Base-by-base conservation (phyloP, 2,888 invertebrate genomes). In the Dermolepida albohirtum region DNA sequence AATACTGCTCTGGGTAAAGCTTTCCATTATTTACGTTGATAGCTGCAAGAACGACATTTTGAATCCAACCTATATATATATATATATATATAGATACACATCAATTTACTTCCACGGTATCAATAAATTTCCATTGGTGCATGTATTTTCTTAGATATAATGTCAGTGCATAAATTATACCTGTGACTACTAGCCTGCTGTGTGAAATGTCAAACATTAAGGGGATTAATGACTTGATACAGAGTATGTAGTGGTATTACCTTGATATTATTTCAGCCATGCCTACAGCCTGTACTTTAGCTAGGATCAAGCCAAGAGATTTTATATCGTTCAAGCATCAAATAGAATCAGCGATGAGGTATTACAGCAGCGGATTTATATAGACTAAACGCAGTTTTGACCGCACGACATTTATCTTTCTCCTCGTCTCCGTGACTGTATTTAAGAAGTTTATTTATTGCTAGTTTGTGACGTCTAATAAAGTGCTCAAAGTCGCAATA, bases 241-340 rank as follows among this genome's bases (percentile, higher is more conserved):
- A 59, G 17, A 22, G 49, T 29, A 29, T 66, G 34, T 66, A 66
- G 17, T 50, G 49, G 57, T 27, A 50, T 66, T 57, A 66, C 47
- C 44, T 44, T 29, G 65, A 29, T 44, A 55, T 65, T 55, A 66
- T 49, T 12, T 62, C 16, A 14, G n/a, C 29, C 43, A 41, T 17
- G 14, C 17, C 39, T 41, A 40, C 44, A 47, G 47, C 65, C 54
- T 44, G 12, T 49, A 12, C 41, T 57, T 50, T 12, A 50, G 49
- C 50, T 40, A 10, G 50, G 66, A 66, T 66, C 57, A 66, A 47
- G 47, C 50, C 39, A 11, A 57, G 57, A 49, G 34, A 47, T 66
- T 66, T 66, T 66, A 66, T 66, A 66, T 66, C 49, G 66, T 41
- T 22, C 41, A 40, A 55, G 49, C 44, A 50, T 66, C 66, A 66